phyloP scores from a whole-genome alignment of 1,140 invertebrate genomes.

The Nephotettix cincticeps region DNA sequence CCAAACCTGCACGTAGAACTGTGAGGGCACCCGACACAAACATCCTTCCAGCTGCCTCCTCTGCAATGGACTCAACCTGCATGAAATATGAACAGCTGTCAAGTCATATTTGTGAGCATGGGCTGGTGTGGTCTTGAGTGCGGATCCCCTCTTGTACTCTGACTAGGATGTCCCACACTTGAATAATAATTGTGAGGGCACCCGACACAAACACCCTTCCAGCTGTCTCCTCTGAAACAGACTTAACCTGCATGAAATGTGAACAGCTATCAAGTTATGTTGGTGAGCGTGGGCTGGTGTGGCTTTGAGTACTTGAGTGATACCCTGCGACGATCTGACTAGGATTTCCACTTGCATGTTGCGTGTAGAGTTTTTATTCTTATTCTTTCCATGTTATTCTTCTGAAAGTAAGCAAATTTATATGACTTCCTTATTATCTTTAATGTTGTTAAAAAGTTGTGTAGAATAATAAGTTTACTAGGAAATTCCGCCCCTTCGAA shows the following conservation, averaged over 20 bases:
- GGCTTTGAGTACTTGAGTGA: constrained; percentile 85
- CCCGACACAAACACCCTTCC: constrained; percentile 93
- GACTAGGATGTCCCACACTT: constrained; percentile 93
- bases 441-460: too few relatives aligned
- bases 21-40: constrained; percentile 88
- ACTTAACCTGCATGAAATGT: constrained; percentile 60
- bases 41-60: constrained; percentile 92
- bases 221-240: constrained; percentile 80
- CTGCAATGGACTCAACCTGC: constrained; percentile 69
- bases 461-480: too few relatives aligned
- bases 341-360: constrained; percentile 96
- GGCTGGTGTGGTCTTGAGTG: constrained; percentile 81
- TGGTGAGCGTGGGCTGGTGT: constrained; percentile 88
- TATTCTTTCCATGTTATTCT: too few relatives aligned
- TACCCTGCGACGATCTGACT: constrained; percentile 80
- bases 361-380: too few relatives aligned
- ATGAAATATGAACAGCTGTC: neutral
- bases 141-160: constrained; percentile 86
- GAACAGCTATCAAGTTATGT: constrained; percentile 98
- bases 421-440: too few relatives aligned
- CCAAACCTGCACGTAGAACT: constrained; percentile 97
- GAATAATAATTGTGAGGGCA: constrained; percentile 90
- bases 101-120: constrained; percentile 91
- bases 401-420: too few relatives aligned
- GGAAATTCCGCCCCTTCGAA: too few relatives aligned